Base-by-base conservation (phyloP, 2,113 vertebrate genomes). In the Oxyura jamaicensis region DNA sequence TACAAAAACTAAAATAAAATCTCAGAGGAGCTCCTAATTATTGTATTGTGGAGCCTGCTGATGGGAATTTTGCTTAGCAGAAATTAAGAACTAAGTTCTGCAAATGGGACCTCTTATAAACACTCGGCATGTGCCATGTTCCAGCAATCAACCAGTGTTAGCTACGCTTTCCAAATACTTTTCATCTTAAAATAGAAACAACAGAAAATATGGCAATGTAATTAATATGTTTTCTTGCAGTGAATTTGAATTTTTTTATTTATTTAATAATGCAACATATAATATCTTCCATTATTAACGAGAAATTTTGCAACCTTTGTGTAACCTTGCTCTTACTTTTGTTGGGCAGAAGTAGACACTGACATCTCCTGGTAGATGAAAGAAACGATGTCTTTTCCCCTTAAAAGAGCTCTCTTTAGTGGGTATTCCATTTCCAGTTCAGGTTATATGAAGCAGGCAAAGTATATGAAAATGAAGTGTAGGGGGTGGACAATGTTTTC, bases 311-410 rank as follows among this genome's bases (percentile, higher is more conserved):
- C 94, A 96, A 86, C 33, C 36, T 72, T 71, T 90, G 68, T 72
- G 86, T 94, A 96, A 88, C 86, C 95, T 80, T 50, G 86, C 73
- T 7, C 4, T 89, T 89, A 60, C 83, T 97, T 86, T 95, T 19
- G 26, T 55, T 83, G 91, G 92, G 90, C 83, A 86, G 88, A 93
- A 95, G 97, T 67, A 80, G 96, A 97, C 85, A 93, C 78, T 96
- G 97, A 97, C 97, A 96, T 88, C 96, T 97, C 94, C 96, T 97
- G 96, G 97, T 60, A 93, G 90, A 78, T 0, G 21, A 90, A 69
- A 94, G 89, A 73, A 95, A 88, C 42, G 0, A 59, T 25, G 44
- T 13, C 21, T 76, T 94, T 86, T 92, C 59, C n/a, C 52, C 58
- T 83, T 46, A 19, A 72, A 56, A 39, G 62, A 23, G 39, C 44